These are phyloP conservation scores for Sebastes minor DNA, from an alignment of 2,797 vertebrate species.

Conservation along the genomic window DNA sequence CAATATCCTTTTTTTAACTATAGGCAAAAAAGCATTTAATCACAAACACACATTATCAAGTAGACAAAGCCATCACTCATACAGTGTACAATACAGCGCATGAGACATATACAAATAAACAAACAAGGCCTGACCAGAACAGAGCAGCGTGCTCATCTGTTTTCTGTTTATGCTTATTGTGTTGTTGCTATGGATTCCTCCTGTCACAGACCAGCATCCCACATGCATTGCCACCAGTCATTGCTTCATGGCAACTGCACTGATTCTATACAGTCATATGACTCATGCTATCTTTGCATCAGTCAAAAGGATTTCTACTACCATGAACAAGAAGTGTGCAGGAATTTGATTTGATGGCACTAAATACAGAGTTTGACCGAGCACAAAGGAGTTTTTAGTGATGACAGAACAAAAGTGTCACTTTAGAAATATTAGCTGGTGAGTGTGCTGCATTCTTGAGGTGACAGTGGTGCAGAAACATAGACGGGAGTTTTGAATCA, in stretches of 20 bases:
- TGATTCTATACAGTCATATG: constrained; percentile 11
- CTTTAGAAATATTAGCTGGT: not conserved
- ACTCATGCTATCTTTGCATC: constrained; percentile 42
- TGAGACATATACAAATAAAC: not conserved
- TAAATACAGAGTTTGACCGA: not conserved
- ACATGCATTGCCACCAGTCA: constrained; percentile 1
- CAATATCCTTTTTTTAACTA: not conserved
- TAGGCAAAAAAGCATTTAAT: not conserved
- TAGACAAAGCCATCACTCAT: not conserved
- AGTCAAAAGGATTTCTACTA: not conserved
- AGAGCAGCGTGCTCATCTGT: not conserved
- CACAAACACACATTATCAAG: not conserved
- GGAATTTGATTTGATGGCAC: not conserved
- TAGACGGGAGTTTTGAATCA: not conserved
- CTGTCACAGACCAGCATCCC: constrained; percentile 37
- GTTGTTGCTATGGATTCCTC: constrained; percentile 64
- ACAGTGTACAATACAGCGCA: not conserved
- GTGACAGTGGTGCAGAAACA: not conserved
- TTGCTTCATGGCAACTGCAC: constrained; percentile 30
- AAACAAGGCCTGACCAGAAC: not conserved
- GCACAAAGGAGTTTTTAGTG: not conserved
- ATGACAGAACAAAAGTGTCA: constrained; percentile 4
- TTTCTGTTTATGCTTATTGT: constrained; percentile 37
- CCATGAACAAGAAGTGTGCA: not conserved
- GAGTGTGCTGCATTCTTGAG: not conserved